phyloP scores from a whole-genome alignment of 2,113 vertebrate species.

The Corythoichthys intestinalis region DNA sequence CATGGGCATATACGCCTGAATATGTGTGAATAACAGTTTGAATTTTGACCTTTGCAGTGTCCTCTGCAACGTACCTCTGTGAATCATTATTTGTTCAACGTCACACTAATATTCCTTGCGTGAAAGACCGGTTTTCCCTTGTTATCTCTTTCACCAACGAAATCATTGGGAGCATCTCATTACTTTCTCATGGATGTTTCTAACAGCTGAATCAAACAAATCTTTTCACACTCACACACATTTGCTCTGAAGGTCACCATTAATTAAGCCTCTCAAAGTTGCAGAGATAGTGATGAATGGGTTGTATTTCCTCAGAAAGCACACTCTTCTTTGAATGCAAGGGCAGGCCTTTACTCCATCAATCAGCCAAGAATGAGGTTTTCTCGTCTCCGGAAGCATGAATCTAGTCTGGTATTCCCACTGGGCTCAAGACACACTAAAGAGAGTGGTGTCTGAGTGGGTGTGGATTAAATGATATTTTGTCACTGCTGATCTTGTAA shows the following conservation, averaged over 20 bases:
- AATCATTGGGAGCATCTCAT: conserved; percentile 52
- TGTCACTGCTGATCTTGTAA: conserved; percentile 42
- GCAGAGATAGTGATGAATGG: conserved; percentile 45
- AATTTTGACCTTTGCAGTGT: background rate
- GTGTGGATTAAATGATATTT: conserved; percentile 47
- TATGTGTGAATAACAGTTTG: background rate
- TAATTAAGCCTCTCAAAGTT: conserved; percentile 38
- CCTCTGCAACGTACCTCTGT: background rate
- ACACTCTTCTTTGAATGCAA: conserved; percentile 20
- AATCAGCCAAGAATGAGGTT: conserved; percentile 36
- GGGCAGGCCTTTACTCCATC: conserved; percentile 30
- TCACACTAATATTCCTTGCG: conserved; percentile 35
- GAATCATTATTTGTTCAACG: conserved; percentile 39
- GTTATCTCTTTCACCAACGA: conserved; percentile 30
- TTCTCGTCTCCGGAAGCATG: conserved; percentile 31
- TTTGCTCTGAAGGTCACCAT: conserved; percentile 40
- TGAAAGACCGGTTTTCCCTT: conserved; percentile 27
- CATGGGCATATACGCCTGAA: background rate
- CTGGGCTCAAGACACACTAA: conserved; percentile 33
- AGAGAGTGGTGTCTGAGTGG: conserved; percentile 37
- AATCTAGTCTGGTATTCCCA: conserved; percentile 37
- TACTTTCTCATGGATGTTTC: conserved; percentile 48
- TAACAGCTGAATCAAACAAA: conserved; percentile 9
- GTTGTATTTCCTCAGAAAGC: conserved; percentile 43
- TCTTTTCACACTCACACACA: background rate